Conservation (phyloP, 2,113 vertebrate species). For the Capra hircus region DNA sequence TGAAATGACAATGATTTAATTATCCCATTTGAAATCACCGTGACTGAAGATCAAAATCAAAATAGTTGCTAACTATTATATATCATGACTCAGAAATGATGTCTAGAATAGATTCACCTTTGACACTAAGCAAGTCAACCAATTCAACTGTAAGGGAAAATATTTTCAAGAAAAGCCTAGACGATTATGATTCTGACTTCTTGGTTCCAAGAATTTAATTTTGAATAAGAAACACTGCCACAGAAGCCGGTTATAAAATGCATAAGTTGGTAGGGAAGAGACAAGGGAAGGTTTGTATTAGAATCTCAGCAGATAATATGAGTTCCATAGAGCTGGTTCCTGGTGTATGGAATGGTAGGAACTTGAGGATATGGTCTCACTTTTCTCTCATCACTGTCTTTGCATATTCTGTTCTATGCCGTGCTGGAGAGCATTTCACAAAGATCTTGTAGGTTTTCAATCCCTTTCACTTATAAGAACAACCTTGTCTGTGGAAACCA, state of each 20-base stretch:
- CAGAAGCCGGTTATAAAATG: not conserved
- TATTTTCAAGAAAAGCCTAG: not conserved
- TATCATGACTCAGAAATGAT: not conserved
- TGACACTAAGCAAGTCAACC: constrained; percentile 3
- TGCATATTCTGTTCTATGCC: not conserved
- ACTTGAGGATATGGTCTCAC: not conserved
- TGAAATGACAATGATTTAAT: not conserved
- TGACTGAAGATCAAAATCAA: constrained; percentile 11
- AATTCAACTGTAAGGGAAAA: constrained; percentile 25
- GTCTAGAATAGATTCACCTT: constrained; percentile 18
- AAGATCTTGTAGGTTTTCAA: not conserved
- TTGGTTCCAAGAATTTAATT: not conserved
- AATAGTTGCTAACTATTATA: not conserved
- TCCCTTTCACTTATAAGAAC: not conserved
- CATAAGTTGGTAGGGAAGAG: not conserved
- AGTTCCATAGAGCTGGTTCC: not conserved
- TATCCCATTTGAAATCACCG: constrained; percentile 7
- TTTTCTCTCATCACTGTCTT: not conserved
- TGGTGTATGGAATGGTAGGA: not conserved
- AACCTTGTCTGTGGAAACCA: not conserved
- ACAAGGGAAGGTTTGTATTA: not conserved
- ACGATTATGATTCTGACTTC: not conserved
- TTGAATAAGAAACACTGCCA: not conserved
- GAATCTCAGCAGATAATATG: not conserved
- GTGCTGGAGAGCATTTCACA: not conserved